Evolutionary conservation across 2,113 vertebrate genomes (phyloP).

Genomic region (Etheostoma spectabile): DNA sequence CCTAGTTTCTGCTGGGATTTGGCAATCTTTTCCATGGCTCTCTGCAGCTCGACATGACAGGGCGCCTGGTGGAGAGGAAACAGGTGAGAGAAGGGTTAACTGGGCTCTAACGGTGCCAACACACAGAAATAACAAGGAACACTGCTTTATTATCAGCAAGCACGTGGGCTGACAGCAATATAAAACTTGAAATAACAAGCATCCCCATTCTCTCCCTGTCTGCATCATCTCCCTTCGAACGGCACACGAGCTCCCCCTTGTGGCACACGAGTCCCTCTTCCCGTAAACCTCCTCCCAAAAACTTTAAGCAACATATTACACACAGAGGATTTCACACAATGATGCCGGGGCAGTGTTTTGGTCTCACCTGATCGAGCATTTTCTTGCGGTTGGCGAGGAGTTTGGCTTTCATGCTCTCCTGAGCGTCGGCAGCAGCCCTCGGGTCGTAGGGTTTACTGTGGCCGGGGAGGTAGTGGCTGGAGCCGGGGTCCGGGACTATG

Average conservation of each 20-base stretch:
- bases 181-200: constrained; percentile 40
- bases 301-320: constrained; percentile 61
- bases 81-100: constrained; percentile 18
- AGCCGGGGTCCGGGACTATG: constrained; percentile 83
- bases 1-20: constrained; percentile 87
- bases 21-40: constrained; percentile 88
- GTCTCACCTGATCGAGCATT: constrained; percentile 86
- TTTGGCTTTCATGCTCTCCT: constrained; percentile 88
- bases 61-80: constrained; percentile 83
- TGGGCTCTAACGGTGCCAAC: background rate
- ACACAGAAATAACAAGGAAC: background rate
- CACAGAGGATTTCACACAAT: background rate
- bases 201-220: background rate
- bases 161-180: constrained; percentile 24
- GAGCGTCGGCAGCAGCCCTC: constrained; percentile 83
- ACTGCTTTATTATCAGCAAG: background rate
- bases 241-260: constrained; percentile 72
- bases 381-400: constrained; percentile 82
- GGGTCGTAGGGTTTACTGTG: constrained; percentile 84
- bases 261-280: constrained; percentile 24
- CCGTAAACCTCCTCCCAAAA: constrained; percentile 36
- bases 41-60: constrained; percentile 91
- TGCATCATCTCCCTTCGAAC: constrained; percentile 2
- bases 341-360: background rate
- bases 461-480: constrained; percentile 80